Evolutionary conservation across 2,113 vertebrate species (phyloP).

Genomic region (Python bivittatus): DNA sequence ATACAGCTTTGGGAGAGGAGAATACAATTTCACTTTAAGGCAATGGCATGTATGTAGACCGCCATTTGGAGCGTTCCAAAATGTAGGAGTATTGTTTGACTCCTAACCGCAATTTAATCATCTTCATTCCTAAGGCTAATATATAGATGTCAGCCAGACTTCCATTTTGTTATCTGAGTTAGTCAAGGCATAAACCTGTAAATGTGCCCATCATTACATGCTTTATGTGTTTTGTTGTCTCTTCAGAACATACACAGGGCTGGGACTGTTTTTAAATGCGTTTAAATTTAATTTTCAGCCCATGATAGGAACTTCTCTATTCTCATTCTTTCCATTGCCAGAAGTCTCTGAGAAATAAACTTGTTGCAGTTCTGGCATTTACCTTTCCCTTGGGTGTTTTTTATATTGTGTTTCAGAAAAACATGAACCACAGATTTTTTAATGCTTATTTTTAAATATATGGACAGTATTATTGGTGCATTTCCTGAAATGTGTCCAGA

Average conservation of each 20-base stretch:
- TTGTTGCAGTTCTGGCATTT: conserved; percentile 54
- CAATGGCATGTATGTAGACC: background rate
- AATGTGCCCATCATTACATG: background rate
- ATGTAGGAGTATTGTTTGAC: background rate
- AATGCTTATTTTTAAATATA: conserved; percentile 71
- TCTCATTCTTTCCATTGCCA: conserved; percentile 10
- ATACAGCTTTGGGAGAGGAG: conserved; percentile 16
- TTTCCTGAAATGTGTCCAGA: conserved; percentile 75
- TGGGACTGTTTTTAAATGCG: background rate
- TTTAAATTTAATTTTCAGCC: conserved; percentile 45
- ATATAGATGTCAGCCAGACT: background rate
- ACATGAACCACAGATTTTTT: conserved; percentile 37
- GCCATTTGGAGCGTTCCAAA: background rate
- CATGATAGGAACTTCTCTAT: background rate
- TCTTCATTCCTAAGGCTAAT: background rate
- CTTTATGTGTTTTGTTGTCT: background rate
- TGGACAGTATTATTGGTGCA: conserved; percentile 69
- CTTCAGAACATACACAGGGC: background rate
- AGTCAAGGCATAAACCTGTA: background rate
- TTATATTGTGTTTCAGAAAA: conserved; percentile 64
- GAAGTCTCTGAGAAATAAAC: conserved; percentile 48
- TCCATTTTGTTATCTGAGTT: background rate
- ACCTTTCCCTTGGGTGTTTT: conserved; percentile 56
- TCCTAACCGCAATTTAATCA: background rate
- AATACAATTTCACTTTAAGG: background rate